A percentile compares a stretch with the other conserved stretches of the same genome.
These are phyloP conservation scores for Meganola albula DNA, from an alignment of 2,888 invertebrate species.

Conservation along the genomic window DNA sequence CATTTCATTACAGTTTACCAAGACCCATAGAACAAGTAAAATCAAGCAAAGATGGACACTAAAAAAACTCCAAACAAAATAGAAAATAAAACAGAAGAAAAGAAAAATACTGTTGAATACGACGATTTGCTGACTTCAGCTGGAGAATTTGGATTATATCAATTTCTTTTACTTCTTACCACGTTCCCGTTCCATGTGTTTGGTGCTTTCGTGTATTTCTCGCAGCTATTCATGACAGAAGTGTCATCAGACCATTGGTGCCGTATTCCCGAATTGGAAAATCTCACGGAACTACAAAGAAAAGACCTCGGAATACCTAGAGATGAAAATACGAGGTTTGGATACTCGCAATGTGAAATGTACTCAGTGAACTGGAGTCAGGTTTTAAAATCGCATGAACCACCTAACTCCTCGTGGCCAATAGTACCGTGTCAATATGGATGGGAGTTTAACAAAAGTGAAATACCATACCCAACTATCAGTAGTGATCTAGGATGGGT, in stretches of 20 bases:
- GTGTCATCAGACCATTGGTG: conserved; percentile 46
- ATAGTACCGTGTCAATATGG: conserved; percentile 44
- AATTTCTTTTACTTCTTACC: conserved; percentile 34
- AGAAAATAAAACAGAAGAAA: conserved; percentile 2
- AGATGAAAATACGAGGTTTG: conserved; percentile 35
- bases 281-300: conserved; percentile 37
- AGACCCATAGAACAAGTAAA: conserved; percentile 5
- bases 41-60: conserved; percentile 8
- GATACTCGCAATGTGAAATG: conserved; percentile 43
- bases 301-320: conserved; percentile 37
- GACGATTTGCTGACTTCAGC: conserved; percentile 41
- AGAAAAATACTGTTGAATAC: conserved; percentile 31
- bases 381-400: conserved; percentile 29
- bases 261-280: conserved; percentile 39
- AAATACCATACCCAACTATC: conserved; percentile 54
- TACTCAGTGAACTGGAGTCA: conserved; percentile 49
- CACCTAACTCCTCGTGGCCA: conserved; percentile 38
- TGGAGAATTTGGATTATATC: conserved; percentile 43
- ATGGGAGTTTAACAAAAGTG: conserved; percentile 52
- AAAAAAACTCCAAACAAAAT: not conserved
- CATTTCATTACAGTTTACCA: conserved; percentile 10
- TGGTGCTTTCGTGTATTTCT: conserved; percentile 38
- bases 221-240: conserved; percentile 44
- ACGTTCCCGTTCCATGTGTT: conserved; percentile 42
- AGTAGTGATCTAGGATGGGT: conserved; percentile 54